Percentiles rank a stretch among this genome's conserved stretches.
These are phyloP conservation scores for Craniophora ligustri DNA, from an alignment of 2,888 invertebrate genomes.

Conservation along the genomic window DNA sequence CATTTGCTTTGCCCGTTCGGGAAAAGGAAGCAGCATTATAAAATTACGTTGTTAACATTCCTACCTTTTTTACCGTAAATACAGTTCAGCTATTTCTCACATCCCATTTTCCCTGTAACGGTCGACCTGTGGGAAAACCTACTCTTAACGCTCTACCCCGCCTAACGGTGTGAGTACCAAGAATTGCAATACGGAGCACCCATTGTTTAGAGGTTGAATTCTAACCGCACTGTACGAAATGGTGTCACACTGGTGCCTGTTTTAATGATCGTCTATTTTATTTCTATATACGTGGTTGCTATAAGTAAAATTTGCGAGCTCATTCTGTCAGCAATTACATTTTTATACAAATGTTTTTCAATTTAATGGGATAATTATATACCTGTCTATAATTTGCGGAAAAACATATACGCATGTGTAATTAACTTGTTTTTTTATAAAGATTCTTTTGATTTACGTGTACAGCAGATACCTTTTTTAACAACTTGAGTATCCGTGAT, in stretches of 20 bases:
- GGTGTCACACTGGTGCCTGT: neutral
- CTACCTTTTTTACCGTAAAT: neutral
- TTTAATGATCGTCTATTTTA: slow-evolving; percentile 1
- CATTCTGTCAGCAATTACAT: neutral
- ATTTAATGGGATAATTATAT: neutral
- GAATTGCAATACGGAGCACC: slow-evolving; percentile 13
- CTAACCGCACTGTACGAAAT: slow-evolving; percentile 1
- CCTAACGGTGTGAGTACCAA: slow-evolving; percentile 19
- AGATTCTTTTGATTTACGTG: too few species aligned
- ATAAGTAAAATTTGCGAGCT: neutral
- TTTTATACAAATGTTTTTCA: neutral
- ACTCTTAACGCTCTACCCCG: slow-evolving; percentile 22
- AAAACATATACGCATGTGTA: neutral
- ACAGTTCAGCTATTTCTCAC: neutral
- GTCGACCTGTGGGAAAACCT: slow-evolving; percentile 30
- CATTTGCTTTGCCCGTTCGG: too few species aligned
- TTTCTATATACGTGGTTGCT: neutral
- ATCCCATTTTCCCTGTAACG: slow-evolving; percentile 25
- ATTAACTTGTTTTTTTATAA: neutral
- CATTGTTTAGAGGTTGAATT: slow-evolving; percentile 16
- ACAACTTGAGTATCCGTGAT: too few species aligned
- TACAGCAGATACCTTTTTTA: too few species aligned
- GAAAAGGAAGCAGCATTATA: neutral
- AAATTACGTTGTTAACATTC: neutral
- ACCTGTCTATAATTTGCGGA: neutral